Conservation (phyloP, 92 coral and sea anemone genomes). For the Actinernus sp. region DNA sequence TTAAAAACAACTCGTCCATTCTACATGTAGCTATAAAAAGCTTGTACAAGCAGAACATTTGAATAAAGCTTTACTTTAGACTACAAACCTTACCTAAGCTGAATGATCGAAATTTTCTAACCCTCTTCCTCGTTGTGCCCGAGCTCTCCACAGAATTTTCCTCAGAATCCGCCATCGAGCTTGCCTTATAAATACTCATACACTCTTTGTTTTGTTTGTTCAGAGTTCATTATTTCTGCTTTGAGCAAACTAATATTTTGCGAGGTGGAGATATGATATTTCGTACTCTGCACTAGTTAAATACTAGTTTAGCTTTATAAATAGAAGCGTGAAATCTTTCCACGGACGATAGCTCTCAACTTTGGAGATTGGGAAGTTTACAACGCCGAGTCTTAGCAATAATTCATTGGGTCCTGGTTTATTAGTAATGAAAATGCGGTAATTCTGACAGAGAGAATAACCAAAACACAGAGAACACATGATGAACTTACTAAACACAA, state of each 20-base stretch:
- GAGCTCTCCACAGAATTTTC: background rate
- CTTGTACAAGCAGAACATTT: background rate
- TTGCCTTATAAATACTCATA: no score
- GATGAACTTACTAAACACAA: background rate
- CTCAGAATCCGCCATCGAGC: background rate
- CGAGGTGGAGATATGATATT: background rate
- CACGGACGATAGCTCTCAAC: background rate
- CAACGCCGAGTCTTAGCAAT: background rate
- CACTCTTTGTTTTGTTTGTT: no score
- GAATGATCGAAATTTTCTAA: background rate
- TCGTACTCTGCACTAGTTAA: background rate
- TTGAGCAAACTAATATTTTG: no score
- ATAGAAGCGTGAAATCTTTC: background rate
- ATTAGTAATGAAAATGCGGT: slow-evolving; percentile 2
- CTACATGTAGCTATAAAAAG: no score
- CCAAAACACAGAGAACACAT: background rate
- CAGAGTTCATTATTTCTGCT: no score
- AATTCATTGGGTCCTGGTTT: background rate
- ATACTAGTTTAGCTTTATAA: background rate
- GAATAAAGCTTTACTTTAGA: background rate
- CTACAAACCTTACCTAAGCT: slow-evolving; percentile 2
- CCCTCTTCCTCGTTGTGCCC: background rate
- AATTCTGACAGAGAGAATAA: background rate
- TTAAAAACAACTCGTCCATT: no score
- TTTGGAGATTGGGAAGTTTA: background rate